Conservation (phyloP, 2,797 vertebrate species). For the Megaceryle alcyon region DNA sequence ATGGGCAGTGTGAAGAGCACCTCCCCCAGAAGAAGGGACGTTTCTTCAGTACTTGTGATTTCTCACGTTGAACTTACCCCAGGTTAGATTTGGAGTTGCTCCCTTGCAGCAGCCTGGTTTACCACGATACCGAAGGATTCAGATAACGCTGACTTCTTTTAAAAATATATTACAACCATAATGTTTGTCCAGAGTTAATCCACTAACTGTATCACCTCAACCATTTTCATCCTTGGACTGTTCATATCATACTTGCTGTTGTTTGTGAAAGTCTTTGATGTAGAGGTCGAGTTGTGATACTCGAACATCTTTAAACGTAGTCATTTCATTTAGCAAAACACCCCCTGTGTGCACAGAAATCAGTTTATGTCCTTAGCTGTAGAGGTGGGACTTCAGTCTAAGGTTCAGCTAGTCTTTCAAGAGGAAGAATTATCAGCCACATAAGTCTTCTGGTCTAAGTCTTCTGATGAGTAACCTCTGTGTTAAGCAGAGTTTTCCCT, state of each 20-base stretch:
- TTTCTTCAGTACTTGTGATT: constrained; percentile 37
- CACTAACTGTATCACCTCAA: not conserved
- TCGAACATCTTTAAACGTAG: not conserved
- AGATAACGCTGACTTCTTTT: not conserved
- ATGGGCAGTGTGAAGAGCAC: constrained; percentile 63
- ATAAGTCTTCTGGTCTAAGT: not conserved
- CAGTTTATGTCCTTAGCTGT: not conserved
- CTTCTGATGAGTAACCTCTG: not conserved
- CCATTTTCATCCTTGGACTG: not conserved
- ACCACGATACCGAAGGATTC: not conserved
- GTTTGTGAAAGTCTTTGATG: not conserved
- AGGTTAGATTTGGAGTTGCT: constrained; percentile 21
- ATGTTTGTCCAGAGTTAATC: not conserved
- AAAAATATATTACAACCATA: not conserved
- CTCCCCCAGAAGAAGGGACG: constrained; percentile 37
- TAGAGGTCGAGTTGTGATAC: not conserved
- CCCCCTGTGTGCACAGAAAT: not conserved
- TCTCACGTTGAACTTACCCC: constrained; percentile 41
- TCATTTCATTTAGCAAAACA: not conserved
- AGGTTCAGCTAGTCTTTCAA: not conserved
- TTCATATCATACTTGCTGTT: not conserved
- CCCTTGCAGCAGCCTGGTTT: not conserved
- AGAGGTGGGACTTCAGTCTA: not conserved
- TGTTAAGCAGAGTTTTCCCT: not conserved
- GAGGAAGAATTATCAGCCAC: not conserved